A percentile compares a stretch with the other conserved stretches of the same genome.
phyloP scores from a whole-genome alignment of 2,888 invertebrate species.

The Hyles lineata region DNA sequence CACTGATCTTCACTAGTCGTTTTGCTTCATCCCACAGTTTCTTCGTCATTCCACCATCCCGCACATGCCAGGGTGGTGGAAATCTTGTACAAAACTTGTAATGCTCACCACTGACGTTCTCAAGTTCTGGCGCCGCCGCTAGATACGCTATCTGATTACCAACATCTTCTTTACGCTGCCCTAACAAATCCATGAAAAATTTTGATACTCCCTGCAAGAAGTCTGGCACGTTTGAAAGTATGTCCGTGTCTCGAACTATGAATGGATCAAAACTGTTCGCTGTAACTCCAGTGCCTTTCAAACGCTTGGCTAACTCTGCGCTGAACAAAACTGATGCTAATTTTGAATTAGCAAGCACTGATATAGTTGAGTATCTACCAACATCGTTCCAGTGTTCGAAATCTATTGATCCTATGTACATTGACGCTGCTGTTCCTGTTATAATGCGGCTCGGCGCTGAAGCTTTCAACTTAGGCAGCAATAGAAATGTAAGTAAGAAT shows the following conservation, averaged over 20 bases:
- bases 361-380: constrained; percentile 59
- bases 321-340: constrained; percentile 87
- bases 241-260: constrained; percentile 65
- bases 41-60: constrained; percentile 54
- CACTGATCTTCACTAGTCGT: constrained; percentile 59
- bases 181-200: constrained; percentile 60
- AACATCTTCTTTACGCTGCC: constrained; percentile 67
- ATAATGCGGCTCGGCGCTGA: constrained; percentile 86
- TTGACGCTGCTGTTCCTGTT: constrained; percentile 86
- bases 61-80: constrained; percentile 65
- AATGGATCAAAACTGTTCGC: constrained; percentile 87
- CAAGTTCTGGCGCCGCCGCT: constrained; percentile 62
- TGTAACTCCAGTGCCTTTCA: constrained; percentile 85
- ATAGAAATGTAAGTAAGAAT: constrained; percentile 89
- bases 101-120: constrained; percentile 61
- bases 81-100: constrained; percentile 68
- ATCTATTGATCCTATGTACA: constrained; percentile 75
- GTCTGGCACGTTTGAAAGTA: constrained; percentile 58
- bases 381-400: constrained; percentile 71
- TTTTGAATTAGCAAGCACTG: constrained; percentile 76
- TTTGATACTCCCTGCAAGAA: constrained; percentile 51
- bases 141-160: constrained; percentile 66
- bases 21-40: constrained; percentile 69
- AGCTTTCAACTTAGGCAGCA: constrained; percentile 81
- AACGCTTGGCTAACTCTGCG: constrained; percentile 81